These are phyloP conservation scores for Crossocerus cetratus DNA, from an alignment of 2,888 invertebrate species.

Conservation along the genomic window DNA sequence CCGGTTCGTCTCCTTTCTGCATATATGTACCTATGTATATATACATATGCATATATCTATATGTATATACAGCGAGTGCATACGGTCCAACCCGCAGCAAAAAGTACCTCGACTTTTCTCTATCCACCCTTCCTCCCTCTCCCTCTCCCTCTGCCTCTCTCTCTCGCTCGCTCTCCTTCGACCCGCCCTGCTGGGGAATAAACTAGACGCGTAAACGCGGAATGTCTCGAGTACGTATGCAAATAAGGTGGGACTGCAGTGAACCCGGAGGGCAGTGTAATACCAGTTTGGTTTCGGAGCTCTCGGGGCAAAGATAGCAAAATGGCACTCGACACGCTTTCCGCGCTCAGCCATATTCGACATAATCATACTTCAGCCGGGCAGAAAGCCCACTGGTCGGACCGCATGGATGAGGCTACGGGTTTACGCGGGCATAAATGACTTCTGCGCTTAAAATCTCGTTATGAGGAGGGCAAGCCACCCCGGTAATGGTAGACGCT, in stretches of 20 bases:
- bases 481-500: background rate
- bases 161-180: background rate
- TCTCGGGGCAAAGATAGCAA: too few species aligned
- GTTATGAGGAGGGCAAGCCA: background rate
- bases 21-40: background rate
- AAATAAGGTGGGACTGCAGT: too few species aligned
- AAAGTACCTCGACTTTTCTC: background rate
- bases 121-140: background rate
- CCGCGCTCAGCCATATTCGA: background rate
- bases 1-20: constrained; percentile 22
- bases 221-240: too few species aligned
- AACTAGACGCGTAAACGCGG: too few species aligned
- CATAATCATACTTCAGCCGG: background rate
- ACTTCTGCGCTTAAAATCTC: background rate
- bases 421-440: constrained; percentile 1
- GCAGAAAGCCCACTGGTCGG: background rate
- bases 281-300: too few species aligned
- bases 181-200: too few species aligned
- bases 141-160: background rate
- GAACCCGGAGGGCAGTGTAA: too few species aligned
- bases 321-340: background rate
- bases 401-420: background rate
- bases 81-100: background rate
- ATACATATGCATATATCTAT: background rate
- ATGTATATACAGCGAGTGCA: background rate